Percentiles rank a stretch among this genome's conserved stretches.
Conservation (phyloP, 2,113 vertebrate species). For the Peromyscus maniculatus region DNA sequence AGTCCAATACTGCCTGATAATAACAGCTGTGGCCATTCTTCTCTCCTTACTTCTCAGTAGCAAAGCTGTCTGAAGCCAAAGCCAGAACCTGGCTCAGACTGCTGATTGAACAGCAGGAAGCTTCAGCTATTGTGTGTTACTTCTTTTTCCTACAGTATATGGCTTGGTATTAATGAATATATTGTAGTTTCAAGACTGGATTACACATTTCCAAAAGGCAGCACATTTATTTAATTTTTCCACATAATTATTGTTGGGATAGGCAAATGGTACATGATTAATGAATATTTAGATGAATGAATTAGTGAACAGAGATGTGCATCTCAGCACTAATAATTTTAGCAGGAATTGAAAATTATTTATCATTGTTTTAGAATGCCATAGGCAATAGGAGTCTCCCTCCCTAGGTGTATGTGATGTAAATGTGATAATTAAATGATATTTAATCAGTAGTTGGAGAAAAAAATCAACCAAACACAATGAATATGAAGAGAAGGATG, state of each 20-base stretch:
- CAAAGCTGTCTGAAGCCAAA: background rate
- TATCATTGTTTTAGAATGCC: constrained; percentile 29
- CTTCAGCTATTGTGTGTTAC: background rate
- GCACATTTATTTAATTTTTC: constrained; percentile 24
- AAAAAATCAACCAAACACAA: background rate
- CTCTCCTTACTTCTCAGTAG: background rate
- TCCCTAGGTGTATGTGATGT: background rate
- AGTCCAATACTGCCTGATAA: background rate
- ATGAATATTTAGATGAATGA: background rate
- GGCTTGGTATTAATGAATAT: constrained; percentile 6
- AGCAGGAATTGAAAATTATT: constrained; percentile 4
- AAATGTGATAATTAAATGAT: constrained; percentile 39
- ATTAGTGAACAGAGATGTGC: background rate
- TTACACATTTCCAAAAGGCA: background rate
- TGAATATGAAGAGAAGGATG: constrained; percentile 11
- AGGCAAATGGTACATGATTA: background rate
- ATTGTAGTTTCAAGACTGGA: constrained; percentile 1
- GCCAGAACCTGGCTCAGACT: background rate
- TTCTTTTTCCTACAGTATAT: background rate
- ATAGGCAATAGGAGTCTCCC: background rate
- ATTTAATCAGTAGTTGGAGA: constrained; percentile 34
- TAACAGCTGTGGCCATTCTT: background rate
- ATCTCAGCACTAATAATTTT: constrained; percentile 21
- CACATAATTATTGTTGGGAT: background rate
- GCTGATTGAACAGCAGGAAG: background rate